phyloP scores from a whole-genome alignment of 2,797 vertebrate species.

The Anniella stebbinsi region DNA sequence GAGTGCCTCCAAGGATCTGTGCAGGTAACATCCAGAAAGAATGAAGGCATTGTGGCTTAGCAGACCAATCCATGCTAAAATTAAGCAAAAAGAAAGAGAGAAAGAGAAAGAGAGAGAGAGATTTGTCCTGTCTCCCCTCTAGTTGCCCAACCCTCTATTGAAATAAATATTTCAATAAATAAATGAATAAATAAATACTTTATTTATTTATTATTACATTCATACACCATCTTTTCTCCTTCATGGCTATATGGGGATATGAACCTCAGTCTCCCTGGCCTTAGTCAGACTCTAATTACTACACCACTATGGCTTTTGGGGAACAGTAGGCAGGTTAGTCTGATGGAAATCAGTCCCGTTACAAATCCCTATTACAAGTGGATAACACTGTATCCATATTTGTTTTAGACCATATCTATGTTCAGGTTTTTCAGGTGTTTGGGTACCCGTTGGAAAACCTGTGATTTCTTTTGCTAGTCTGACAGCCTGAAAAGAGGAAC shows the following conservation, averaged over 20 bases:
- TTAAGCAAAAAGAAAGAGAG: neutral
- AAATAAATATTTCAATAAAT: slow-evolving; percentile 32
- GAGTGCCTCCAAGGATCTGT: slow-evolving; percentile 20
- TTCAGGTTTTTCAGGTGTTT: slow-evolving; percentile 58
- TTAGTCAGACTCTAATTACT: neutral
- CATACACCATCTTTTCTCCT: neutral
- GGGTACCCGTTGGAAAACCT: slow-evolving; percentile 69
- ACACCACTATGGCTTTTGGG: neutral
- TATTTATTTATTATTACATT: neutral
- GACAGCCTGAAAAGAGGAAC: slow-evolving; percentile 67
- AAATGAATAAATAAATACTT: too few species aligned
- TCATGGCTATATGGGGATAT: neutral
- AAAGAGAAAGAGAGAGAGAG: too few species aligned
- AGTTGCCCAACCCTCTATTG: neutral
- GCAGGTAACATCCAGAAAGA: slow-evolving; percentile 23
- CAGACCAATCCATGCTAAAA: neutral
- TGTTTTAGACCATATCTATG: slow-evolving; percentile 42
- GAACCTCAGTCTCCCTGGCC: neutral
- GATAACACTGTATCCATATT: slow-evolving; percentile 51
- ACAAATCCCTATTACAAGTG: slow-evolving; percentile 31
- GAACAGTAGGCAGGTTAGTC: slow-evolving; percentile 10
- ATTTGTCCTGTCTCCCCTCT: neutral
- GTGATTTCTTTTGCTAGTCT: slow-evolving; percentile 70
- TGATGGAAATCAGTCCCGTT: slow-evolving; percentile 49
- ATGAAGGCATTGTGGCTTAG: slow-evolving; percentile 31